Percentiles rank a stretch among this genome's conserved stretches.
phyloP scores from a whole-genome alignment of 2,888 invertebrate genomes.

The Leucoma salicis region DNA sequence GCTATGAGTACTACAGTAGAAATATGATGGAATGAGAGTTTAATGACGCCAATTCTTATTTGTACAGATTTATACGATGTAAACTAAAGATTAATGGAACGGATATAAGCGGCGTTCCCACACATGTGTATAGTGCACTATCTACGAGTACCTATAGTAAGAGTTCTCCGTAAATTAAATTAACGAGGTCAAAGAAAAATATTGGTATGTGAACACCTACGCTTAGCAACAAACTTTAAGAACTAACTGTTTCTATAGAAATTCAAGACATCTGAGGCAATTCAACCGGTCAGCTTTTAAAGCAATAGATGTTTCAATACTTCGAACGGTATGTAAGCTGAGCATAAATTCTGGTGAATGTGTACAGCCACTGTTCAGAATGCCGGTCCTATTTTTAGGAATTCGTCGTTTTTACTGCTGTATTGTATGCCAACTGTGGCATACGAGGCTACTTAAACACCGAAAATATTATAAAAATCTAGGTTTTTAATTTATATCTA shows the following conservation, averaged over 20 bases:
- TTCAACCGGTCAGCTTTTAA: slow-evolving; percentile 10
- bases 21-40: slow-evolving; percentile 32
- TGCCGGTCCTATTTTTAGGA: not conserved
- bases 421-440: slow-evolving; percentile 25
- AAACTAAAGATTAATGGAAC: slow-evolving; percentile 54
- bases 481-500: slow-evolving; percentile 20
- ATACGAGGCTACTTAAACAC: slow-evolving; percentile 24
- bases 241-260: slow-evolving; percentile 15
- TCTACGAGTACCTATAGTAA: no score
- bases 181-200: no score
- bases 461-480: slow-evolving; percentile 21
- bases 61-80: slow-evolving; percentile 43
- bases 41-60: slow-evolving; percentile 44
- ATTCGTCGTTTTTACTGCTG: slow-evolving; percentile 21
- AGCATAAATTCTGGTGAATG: slow-evolving; percentile 21
- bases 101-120: slow-evolving; percentile 56
- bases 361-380: not conserved
- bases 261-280: slow-evolving; percentile 9
- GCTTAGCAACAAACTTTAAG: slow-evolving; percentile 25
- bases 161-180: no score
- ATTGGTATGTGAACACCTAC: slow-evolving; percentile 27
- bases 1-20: not conserved
- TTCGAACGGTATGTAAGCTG: slow-evolving; percentile 13
- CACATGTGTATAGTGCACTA: slow-evolving; percentile 45
- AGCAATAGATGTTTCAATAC: slow-evolving; percentile 15